Base-by-base conservation (phyloP, 2,888 invertebrate species). In the Tachina grossa region DNA sequence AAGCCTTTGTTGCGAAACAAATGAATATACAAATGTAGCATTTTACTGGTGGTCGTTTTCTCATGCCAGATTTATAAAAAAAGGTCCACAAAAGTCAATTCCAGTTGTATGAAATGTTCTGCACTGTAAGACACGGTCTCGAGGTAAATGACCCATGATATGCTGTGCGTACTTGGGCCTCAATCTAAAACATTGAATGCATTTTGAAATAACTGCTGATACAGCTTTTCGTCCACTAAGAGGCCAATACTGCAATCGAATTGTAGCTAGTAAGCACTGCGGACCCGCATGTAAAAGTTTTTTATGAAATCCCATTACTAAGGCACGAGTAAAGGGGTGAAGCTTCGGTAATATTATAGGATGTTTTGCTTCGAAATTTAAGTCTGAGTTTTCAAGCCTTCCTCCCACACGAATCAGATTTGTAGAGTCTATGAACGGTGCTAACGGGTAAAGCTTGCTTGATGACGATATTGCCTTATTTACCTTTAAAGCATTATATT, bases 211-310 rank as follows among this genome's bases (percentile, higher is more conserved):
- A 22, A 22, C 47, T 49, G 47, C 51, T 16, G n/a, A 83, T 22
- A 87, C 76, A 41, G 78, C 71, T 66, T 82, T 80, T 14, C 84
- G 57, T 9, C 86, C 83, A 45, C 87, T 81, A 78, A 87, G 84
- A 49, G 86, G 87, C 87, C 85, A 88, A 47, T 87, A 87, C n/a
- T 82, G 87, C 14, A 63, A 78, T 4, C 87, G 76, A 82, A 87
- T 83, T 9, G 68, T 80, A 16, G 85, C 86, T 1, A 87, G 51
- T 49, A 85, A 53, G 9, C 22, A 59, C 43, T 81, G 86, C 10
- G 85, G 77, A 10, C 87, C 86, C 69, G 79, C 82, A 72, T 86
- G 86, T 16, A 84, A 3, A 68, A 68, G 41, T 61, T 68, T 80
- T 10, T 76, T 9, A 59, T 87, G 87, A 72, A 80, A 85, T 31